These are phyloP conservation scores for Lycodopsis pacificus DNA, from an alignment of 2,797 vertebrate species.

Conservation along the genomic window DNA sequence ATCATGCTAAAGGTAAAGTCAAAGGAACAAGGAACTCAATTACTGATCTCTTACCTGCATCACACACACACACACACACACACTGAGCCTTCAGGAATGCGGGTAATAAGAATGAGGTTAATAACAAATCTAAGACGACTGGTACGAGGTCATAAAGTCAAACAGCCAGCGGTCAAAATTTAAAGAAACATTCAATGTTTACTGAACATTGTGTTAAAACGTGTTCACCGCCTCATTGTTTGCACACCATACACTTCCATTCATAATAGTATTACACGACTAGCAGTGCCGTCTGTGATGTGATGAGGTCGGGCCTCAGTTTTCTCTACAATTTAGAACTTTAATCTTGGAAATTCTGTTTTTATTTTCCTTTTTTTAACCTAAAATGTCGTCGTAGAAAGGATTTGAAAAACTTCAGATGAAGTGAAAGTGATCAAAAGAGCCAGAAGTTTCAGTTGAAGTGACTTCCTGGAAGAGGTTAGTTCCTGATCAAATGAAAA, in stretches of 20 bases:
- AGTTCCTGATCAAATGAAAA: too few species aligned
- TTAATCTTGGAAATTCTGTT: too few species aligned
- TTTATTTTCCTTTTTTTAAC: too few species aligned
- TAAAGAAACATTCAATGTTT: conserved; percentile 7
- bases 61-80: conserved; percentile 8
- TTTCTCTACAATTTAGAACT: too few species aligned
- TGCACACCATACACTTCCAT: background rate
- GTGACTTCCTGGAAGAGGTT: too few species aligned
- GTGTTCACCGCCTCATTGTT: background rate
- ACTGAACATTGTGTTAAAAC: background rate
- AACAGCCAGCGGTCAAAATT: background rate
- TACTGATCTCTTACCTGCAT: background rate
- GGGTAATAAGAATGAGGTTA: conserved; percentile 51
- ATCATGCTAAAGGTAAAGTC: background rate
- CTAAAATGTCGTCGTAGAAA: too few species aligned
- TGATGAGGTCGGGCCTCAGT: too few species aligned
- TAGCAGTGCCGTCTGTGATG: too few species aligned
- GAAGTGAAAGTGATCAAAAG: too few species aligned
- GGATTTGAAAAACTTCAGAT: too few species aligned
- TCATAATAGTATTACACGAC: too few species aligned
- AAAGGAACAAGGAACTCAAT: conserved; percentile 22
- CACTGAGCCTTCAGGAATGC: conserved; percentile 36
- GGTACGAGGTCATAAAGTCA: conserved; percentile 51
- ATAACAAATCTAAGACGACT: conserved; percentile 60
- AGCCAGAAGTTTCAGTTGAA: too few species aligned